A percentile compares a stretch with the other conserved stretches of the same genome.
These are phyloP conservation scores for Chloroceryle amazona DNA, from an alignment of 2,797 vertebrate genomes.

Conservation along the genomic window DNA sequence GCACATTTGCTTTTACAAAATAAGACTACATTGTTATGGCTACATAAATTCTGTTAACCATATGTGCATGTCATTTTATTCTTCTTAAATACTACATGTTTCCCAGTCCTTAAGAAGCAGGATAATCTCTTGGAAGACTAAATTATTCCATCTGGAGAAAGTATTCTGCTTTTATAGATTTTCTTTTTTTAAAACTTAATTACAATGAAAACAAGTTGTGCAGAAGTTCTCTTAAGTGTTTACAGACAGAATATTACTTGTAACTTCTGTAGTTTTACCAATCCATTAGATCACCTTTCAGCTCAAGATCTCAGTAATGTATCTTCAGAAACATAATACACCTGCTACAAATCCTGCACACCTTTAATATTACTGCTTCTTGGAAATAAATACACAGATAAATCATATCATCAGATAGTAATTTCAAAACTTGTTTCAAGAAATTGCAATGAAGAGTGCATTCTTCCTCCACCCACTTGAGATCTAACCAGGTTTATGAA, in stretches of 20 bases:
- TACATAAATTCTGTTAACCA: constrained; percentile 53
- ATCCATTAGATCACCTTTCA: not conserved
- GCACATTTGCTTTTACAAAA: constrained; percentile 1
- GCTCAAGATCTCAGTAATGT: not conserved
- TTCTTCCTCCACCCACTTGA: not conserved
- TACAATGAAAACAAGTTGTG: not conserved
- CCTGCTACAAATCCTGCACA: not conserved
- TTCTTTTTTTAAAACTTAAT: not conserved
- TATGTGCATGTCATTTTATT: constrained; percentile 36
- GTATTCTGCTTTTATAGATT: not conserved
- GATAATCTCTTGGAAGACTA: not conserved
- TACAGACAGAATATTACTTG: not conserved
- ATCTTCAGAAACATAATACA: not conserved
- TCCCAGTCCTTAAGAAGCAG: not conserved
- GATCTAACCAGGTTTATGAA: not conserved
- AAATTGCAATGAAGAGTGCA: not conserved
- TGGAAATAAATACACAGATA: not conserved
- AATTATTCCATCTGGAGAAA: not conserved
- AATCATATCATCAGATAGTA: not conserved
- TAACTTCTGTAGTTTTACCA: not conserved
- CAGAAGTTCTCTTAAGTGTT: not conserved
- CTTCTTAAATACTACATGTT: not conserved
- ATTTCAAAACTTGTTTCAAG: not conserved
- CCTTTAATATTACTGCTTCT: not conserved
- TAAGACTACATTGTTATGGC: not conserved